These are phyloP conservation scores for Drosophila aff. DNA, from an alignment of 1,140 invertebrate genomes.

Conservation along the genomic window DNA sequence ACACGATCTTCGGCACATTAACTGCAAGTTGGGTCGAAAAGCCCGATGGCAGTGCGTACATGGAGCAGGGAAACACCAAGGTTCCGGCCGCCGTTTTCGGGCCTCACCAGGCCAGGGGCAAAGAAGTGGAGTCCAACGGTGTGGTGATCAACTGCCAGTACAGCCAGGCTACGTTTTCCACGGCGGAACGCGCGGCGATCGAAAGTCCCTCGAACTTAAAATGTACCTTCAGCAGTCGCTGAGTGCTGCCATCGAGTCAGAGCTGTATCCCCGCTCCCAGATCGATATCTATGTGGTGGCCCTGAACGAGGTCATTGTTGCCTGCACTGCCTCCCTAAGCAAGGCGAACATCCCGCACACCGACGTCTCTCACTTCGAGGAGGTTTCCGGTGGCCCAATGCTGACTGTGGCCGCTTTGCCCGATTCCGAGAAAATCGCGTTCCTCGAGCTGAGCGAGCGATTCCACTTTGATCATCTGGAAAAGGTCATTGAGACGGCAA, in stretches of 20 bases:
- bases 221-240: slow-evolving; percentile 95
- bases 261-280: slow-evolving; percentile 96
- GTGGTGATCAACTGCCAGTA: slow-evolving; percentile 97
- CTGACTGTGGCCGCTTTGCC: slow-evolving; percentile 93
- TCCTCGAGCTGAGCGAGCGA: slow-evolving; percentile 94
- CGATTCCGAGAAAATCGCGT: slow-evolving; percentile 88
- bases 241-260: slow-evolving; percentile 95
- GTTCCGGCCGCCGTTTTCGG: slow-evolving; percentile 97
- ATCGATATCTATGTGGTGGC: slow-evolving; percentile 98
- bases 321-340: slow-evolving; percentile 93
- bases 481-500: slow-evolving; percentile 92
- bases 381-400: slow-evolving; percentile 89
- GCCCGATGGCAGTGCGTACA: slow-evolving; percentile 98
- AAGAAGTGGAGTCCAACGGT: slow-evolving; percentile 89
- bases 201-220: slow-evolving; percentile 96
- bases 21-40: slow-evolving; percentile 95
- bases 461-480: slow-evolving; percentile 96
- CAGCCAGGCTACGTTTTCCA: slow-evolving; percentile 96
- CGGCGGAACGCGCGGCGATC: slow-evolving; percentile 93
- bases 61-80: slow-evolving; percentile 97
- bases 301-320: slow-evolving; percentile 93
- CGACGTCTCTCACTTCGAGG: slow-evolving; percentile 92
- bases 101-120: slow-evolving; percentile 93
- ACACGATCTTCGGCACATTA: slow-evolving; percentile 94
- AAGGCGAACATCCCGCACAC: slow-evolving; percentile 90